These are phyloP conservation scores for Phasia obesa DNA, from an alignment of 2,888 invertebrate genomes.

Conservation along the genomic window DNA sequence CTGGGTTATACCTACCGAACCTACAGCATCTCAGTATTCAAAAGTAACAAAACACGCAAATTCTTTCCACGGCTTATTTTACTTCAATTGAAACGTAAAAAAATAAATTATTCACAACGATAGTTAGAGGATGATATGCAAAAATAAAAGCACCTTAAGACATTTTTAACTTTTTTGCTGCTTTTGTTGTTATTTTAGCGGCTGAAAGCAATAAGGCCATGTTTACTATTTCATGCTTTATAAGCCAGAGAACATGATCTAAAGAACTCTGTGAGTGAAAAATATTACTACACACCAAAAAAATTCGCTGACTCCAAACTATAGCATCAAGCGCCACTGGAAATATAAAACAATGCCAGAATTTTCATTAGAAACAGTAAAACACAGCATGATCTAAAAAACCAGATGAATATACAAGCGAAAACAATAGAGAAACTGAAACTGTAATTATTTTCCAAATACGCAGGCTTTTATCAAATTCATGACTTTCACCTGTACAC, in stretches of 20 bases:
- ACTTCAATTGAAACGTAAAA: conserved; percentile 70
- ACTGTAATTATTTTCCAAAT: conserved; percentile 64
- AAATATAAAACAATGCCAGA: conserved; percentile 63
- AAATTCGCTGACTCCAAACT: conserved; percentile 62
- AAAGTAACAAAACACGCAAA: conserved; percentile 37
- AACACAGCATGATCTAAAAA: conserved; percentile 13
- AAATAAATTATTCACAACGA: conserved; percentile 66
- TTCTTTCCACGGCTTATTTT: conserved; percentile 70
- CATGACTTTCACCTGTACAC: conserved; percentile 54
- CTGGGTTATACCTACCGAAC: conserved; percentile 19
- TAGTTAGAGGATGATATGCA: conserved; percentile 39
- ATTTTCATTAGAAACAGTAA: conserved; percentile 52
- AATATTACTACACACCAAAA: conserved; percentile 48
- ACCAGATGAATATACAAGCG: conserved; percentile 4
- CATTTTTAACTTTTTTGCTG: conserved; percentile 23
- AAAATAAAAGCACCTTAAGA: conserved; percentile 27
- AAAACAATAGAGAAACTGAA: conserved; percentile 52
- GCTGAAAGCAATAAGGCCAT: conserved; percentile 67
- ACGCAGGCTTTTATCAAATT: conserved; percentile 32
- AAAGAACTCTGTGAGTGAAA: conserved; percentile 59
- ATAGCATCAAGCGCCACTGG: conserved; percentile 51
- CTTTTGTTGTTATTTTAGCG: conserved; percentile 18
- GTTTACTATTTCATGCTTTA: conserved; percentile 69
- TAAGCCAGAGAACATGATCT: conserved; percentile 65
- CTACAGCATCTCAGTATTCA: conserved; percentile 20